Base-by-base conservation (phyloP, 92 coral and sea anemone genomes). In the Palythoa grandiflora region DNA sequence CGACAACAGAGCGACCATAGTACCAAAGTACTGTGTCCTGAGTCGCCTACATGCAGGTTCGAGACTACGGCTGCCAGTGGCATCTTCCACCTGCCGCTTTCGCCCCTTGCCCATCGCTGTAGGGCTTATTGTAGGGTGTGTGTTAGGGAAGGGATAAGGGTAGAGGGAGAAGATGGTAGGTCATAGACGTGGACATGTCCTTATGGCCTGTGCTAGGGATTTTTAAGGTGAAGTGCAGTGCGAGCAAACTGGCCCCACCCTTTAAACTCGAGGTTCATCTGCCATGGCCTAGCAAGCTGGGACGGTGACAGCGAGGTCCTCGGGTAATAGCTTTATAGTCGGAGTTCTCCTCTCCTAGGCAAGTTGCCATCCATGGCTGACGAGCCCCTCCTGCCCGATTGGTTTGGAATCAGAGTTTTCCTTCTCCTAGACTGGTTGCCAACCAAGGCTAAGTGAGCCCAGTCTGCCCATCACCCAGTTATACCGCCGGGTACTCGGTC, bases 321-420 rank as follows among this genome's bases (percentile, higher is more conserved):
- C n/a, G 17, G 17, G 16, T 12, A 1, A 4, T 17, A 73, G 78
- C 17, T 76, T 76, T 48, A 10, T 16, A 38, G 7, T 76, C 80
- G 38, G 80, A 76, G 80, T 76, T 54, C 38, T 28, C 39, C 28
- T 28, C 28, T 28, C 28, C 28, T 28, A 28, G 28, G 28, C 28
- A 0, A 28, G 28, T 28, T 28, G 73, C 73, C 38, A 5, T 28
- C 73, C 73, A n/a, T n/a, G 38, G 73, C 73, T 68, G 9, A 68
- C 73, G 17, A 68, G 73, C 73, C 38, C 73, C 73, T 8, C 17
- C 73, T 68, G 73, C 73, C 73, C 17, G 73, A 28, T 51, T 51
- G 55, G 73, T 68, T 68, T 68, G 73, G 17, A 68, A 68, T 68
- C 70, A 7, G 70, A 63, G 70, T 63, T 63, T 63, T 63, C 70